These are phyloP conservation scores for Passer montanus DNA, from an alignment of 2,113 vertebrate genomes.

Conservation along the genomic window DNA sequence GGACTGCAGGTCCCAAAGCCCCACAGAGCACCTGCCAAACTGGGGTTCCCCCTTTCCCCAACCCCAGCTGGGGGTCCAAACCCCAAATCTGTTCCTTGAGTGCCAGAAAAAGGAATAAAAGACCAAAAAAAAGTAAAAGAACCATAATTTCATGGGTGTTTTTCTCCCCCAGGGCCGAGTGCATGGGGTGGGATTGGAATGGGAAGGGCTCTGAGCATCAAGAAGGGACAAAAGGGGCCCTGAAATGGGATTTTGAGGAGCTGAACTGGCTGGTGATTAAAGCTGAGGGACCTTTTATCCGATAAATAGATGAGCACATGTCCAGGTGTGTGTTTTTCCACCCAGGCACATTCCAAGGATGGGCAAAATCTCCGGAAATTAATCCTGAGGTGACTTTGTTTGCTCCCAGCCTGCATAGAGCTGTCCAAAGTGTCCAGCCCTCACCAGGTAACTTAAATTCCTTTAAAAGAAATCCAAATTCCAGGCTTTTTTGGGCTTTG, in stretches of 20 bases:
- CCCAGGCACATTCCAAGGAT: not conserved
- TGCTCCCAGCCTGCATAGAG: not conserved
- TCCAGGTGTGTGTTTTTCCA: not conserved
- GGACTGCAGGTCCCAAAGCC: fast-evolving
- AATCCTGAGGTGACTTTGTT: not conserved
- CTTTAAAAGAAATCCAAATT: not conserved
- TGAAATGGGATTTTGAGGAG: not conserved
- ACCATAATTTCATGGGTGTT: fast-evolving
- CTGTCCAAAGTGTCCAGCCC: fast-evolving
- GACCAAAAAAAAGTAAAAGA: not conserved
- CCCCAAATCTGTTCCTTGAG: not conserved
- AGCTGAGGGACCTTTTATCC: not conserved
- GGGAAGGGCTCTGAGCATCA: not conserved
- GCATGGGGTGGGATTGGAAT: not conserved
- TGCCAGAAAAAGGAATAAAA: not conserved
- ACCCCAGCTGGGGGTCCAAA: not conserved
- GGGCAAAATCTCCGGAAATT: not conserved
- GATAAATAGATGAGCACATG: fast-evolving
- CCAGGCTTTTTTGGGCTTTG: not conserved
- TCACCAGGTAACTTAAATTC: not conserved
- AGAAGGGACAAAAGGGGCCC: not conserved
- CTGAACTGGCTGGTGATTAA: not conserved
- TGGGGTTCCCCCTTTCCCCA: not conserved
- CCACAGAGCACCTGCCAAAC: not conserved
- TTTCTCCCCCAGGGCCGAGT: not conserved